These are phyloP conservation scores for Acanthiza pusilla DNA, from an alignment of 2,797 vertebrate species.

Conservation along the genomic window DNA sequence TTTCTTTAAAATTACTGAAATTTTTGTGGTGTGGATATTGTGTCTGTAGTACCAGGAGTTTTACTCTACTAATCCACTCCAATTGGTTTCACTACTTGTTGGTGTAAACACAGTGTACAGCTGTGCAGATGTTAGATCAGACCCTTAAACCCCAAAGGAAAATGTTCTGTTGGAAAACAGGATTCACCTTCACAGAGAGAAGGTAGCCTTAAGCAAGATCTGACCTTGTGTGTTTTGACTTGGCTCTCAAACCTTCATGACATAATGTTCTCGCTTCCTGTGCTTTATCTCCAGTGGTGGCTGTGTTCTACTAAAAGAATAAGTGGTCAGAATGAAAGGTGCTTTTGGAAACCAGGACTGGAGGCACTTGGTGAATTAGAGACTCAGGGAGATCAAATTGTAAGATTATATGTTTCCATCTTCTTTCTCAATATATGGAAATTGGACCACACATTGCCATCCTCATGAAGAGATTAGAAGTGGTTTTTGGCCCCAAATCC, in stretches of 20 bases:
- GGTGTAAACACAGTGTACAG: accelerated
- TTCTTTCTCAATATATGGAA: not conserved
- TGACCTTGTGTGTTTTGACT: not conserved
- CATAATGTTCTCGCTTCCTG: not conserved
- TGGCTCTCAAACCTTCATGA: not conserved
- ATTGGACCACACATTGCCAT: not conserved
- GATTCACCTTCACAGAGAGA: not conserved
- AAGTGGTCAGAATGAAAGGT: not conserved
- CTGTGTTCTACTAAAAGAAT: not conserved
- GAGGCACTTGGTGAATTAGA: not conserved
- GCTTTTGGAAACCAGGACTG: not conserved
- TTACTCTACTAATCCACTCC: not conserved
- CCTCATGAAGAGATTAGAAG: not conserved
- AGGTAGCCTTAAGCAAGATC: not conserved
- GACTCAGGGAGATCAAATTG: not conserved
- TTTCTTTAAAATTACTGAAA: not conserved
- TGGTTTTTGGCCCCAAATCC: accelerated
- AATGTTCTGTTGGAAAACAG: not conserved
- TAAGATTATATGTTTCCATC: not conserved
- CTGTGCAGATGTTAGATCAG: not conserved
- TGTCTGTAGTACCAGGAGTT: not conserved
- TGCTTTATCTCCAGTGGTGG: not conserved
- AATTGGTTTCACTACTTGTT: not conserved
- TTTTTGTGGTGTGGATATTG: not conserved
- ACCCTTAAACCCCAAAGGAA: not conserved